Evolutionary conservation across 30 jellyfish, hydroid and myxozoan species (phyloP).

Genomic region (Aurelia sp.): DNA sequence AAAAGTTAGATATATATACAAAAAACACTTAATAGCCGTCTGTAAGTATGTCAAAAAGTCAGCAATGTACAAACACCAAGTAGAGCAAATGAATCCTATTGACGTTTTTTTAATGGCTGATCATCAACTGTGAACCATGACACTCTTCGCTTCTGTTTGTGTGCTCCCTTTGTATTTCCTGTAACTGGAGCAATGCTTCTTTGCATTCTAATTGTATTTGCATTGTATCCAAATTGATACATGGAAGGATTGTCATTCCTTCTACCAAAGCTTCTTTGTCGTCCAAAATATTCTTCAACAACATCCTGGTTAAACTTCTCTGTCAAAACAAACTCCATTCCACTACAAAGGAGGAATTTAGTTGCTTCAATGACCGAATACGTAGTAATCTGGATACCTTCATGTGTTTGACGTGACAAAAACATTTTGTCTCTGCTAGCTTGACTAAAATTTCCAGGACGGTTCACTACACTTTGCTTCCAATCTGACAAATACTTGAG

Average conservation of each 20-base stretch:
- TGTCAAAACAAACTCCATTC: constrained; percentile 48
- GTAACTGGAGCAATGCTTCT: constrained; percentile 3
- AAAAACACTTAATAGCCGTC: no score
- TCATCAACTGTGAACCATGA: constrained; percentile 24
- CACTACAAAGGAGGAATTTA: constrained; percentile 5
- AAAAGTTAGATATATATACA: no score
- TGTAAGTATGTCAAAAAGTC: no score
- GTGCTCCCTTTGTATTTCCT: constrained; percentile 56
- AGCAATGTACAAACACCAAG: no score
- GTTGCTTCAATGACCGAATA: constrained; percentile 44
- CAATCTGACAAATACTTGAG: constrained; percentile 28
- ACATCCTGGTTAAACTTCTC: constrained; percentile 56
- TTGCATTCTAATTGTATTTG: constrained; percentile 19
- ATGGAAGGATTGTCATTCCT: constrained; percentile 49
- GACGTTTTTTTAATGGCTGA: constrained; percentile 18
- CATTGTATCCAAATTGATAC: constrained; percentile 52
- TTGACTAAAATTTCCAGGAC: constrained; percentile 23
- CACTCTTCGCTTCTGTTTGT: constrained; percentile 28
- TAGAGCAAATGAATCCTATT: background rate
- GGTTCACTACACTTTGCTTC: constrained; percentile 17
- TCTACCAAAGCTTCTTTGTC: constrained; percentile 52
- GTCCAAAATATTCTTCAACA: constrained; percentile 55
- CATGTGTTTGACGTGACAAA: constrained; percentile 32
- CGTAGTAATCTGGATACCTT: constrained; percentile 33
- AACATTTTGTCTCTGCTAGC: constrained; percentile 26